These are phyloP conservation scores for Tipula vernalis DNA, from an alignment of 2,888 invertebrate genomes.

Conservation along the genomic window DNA sequence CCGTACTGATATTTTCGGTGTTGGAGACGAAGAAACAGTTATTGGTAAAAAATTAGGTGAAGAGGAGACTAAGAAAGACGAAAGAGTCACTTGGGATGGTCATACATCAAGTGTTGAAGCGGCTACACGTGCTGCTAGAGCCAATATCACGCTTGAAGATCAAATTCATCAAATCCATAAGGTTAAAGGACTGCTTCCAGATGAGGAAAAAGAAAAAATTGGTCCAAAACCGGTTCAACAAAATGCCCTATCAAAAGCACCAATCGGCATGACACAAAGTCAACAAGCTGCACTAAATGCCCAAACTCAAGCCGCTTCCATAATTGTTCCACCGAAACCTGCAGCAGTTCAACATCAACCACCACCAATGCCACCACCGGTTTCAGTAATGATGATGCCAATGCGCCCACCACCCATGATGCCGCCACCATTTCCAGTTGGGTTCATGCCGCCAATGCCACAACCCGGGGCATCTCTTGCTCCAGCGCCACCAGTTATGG, in stretches of 20 bases:
- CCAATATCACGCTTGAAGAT: slow-evolving; percentile 91
- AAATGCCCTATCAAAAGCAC: slow-evolving; percentile 31
- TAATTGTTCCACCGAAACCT: slow-evolving; percentile 17
- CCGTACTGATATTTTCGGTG: slow-evolving; percentile 99
- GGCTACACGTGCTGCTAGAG: slow-evolving; percentile 83
- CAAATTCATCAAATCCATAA: slow-evolving; percentile 97
- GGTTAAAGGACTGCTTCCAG: slow-evolving; percentile 84
- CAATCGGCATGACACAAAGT: slow-evolving; percentile 20
- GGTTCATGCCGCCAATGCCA: slow-evolving; percentile 35
- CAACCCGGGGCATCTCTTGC: slow-evolving; percentile 24
- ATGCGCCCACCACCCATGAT: slow-evolving; percentile 35
- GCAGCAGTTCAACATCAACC: slow-evolving; percentile 17
- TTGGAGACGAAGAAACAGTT: slow-evolving; percentile 95
- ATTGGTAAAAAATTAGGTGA: slow-evolving; percentile 98
- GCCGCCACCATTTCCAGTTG: slow-evolving; percentile 36
- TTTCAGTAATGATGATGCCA: slow-evolving; percentile 35
- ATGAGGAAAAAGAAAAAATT: slow-evolving; percentile 94
- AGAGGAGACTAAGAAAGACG: slow-evolving; percentile 72
- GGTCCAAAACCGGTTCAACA: slow-evolving; percentile 70
- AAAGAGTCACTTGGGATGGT: slow-evolving; percentile 95
- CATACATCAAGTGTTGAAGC: slow-evolving; percentile 95
- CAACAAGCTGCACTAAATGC: slow-evolving; percentile 17
- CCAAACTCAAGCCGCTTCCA: slow-evolving; percentile 16
- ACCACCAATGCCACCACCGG: slow-evolving; percentile 24
- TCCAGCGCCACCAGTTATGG: slow-evolving; percentile 41